Conservation (phyloP, 1,140 invertebrate genomes). For the Bombus confusus region DNA sequence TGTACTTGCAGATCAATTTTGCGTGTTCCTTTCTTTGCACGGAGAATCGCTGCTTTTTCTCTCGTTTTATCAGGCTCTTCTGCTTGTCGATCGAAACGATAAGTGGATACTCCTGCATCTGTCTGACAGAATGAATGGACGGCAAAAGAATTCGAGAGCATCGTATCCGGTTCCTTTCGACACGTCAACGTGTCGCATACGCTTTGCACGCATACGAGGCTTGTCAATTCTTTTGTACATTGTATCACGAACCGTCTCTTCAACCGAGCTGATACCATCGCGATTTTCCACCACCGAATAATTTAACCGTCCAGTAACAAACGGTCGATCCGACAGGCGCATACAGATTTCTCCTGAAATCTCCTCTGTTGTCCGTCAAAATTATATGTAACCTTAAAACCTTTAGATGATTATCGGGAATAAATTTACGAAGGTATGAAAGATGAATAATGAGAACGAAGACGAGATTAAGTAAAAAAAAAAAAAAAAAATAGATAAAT, state of each 20-base stretch:
- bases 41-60: no score
- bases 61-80: neutral
- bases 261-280: neutral
- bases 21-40: neutral
- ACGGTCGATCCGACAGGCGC: neutral
- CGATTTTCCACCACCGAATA: conserved; percentile 42
- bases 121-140: conserved; percentile 10
- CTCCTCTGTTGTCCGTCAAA: neutral
- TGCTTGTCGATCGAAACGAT: neutral
- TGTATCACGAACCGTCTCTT: neutral
- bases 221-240: conserved; percentile 3
- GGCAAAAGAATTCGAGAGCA: conserved; percentile 28
- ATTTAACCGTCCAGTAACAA: neutral
- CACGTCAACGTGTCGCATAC: neutral
- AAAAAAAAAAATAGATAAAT: neutral
- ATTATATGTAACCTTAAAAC: neutral
- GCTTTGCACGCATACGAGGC: conserved; percentile 6
- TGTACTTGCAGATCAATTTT: neutral
- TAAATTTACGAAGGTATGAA: neutral
- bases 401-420: neutral
- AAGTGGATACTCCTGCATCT: neutral
- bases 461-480: neutral
- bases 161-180: conserved; percentile 19
- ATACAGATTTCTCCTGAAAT: neutral
- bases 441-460: neutral